Evolutionary conservation across 2,888 invertebrate species (phyloP), one percentile per base, ranked within the genome.

Genomic region (Cantharis rufa): DNA sequence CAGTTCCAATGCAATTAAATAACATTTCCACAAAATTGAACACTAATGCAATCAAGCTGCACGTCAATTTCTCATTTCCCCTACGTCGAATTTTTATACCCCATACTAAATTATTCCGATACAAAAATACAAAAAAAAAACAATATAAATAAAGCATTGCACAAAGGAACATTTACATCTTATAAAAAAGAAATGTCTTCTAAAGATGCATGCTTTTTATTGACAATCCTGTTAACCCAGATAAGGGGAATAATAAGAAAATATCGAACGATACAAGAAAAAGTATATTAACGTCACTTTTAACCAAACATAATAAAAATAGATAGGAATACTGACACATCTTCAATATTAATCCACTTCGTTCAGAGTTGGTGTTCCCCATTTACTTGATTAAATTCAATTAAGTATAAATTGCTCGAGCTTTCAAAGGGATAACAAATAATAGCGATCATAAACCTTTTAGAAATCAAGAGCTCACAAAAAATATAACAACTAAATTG

Each of bases 321-420:
- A n/a, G 48, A 48, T 48, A 7, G 48, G n/a, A 48, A 48, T 48
- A 48, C 48, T 48, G 48, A n/a, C 48, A 48, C 48, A 48, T 48
- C 48, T 48, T 48, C n/a, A 48, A 48, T 48, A 48, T 48, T 48
- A 48, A 48, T 48, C 48, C 48, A 48, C 48, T 48, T n/a, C n/a
- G 48, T n/a, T 48, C 48, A 9, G 48, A 63, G 63, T 63, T 66
- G 64, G 64, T 21, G 24, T 66, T 66, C 66, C 13, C 15, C 68
- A 68, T 72, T 72, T 72, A 72, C 66, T 72, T 72, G 72, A 72
- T 72, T 72, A 66, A 72, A 72, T 66, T 61, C 72, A 64, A 72
- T 71, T 71, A 71, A 71, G 61, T 62, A 21, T 66, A 68, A 72
- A 64, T 64, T 64, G 32, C 28, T 72, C 18, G 9, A 61, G 72